These are phyloP conservation scores for Meandrina meandrites DNA, from an alignment of 92 coral and sea anemone species.

Conservation along the genomic window DNA sequence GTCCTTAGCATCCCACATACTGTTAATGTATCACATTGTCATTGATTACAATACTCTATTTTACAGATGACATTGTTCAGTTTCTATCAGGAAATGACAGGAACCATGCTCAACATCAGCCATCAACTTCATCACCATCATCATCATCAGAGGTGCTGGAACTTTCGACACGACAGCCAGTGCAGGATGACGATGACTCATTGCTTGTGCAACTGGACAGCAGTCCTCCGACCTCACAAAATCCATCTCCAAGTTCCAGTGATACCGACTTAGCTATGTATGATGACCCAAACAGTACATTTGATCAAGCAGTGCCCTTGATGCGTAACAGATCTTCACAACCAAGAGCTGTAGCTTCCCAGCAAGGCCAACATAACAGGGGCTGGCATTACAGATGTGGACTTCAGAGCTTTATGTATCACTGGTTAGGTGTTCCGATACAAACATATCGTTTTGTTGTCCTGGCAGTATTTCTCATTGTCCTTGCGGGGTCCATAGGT, in stretches of 20 bases:
- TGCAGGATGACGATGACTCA: constrained; percentile 46
- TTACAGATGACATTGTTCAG: constrained; percentile 69
- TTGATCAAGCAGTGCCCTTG: constrained; percentile 13
- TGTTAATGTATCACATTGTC: too few species aligned
- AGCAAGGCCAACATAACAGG: background rate
- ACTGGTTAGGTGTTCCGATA: constrained; percentile 65
- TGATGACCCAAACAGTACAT: constrained; percentile 35
- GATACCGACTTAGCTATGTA: constrained; percentile 37
- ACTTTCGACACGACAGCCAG: background rate
- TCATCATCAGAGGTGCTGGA: constrained; percentile 12
- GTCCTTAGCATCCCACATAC: too few species aligned
- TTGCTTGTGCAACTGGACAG: constrained; percentile 22
- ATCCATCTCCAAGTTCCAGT: constrained; percentile 36
- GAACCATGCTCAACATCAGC: background rate
- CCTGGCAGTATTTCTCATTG: constrained; percentile 40
- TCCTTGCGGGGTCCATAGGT: constrained; percentile 52
- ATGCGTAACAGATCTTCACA: background rate
- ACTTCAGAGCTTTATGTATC: constrained; percentile 58
- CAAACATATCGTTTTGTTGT: constrained; percentile 59
- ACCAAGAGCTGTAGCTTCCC: background rate
- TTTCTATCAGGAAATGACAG: constrained; percentile 67
- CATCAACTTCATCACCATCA: background rate
- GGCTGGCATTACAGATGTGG: constrained; percentile 38
- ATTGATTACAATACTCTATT: background rate
- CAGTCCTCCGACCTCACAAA: constrained; percentile 23